phyloP scores from a whole-genome alignment of 2,888 invertebrate genomes.

The Oligia strigilis region DNA sequence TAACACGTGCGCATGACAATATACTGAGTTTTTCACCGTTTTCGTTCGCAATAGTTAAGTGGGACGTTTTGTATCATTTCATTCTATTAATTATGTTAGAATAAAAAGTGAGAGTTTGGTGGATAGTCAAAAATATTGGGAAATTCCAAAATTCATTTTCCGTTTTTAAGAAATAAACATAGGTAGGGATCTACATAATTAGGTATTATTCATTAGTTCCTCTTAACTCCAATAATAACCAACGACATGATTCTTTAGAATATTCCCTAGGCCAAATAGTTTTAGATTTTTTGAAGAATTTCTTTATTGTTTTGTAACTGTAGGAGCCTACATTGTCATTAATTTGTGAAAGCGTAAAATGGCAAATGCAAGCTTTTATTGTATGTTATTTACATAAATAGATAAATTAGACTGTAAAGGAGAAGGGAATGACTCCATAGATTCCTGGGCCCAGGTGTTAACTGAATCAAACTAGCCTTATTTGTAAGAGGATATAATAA shows the following conservation, averaged over 20 bases:
- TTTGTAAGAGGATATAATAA: no score
- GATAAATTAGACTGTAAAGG: not conserved
- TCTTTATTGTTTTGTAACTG: not conserved
- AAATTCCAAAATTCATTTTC: not conserved
- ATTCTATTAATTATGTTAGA: not conserved
- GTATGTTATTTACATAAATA: not conserved
- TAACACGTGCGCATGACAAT: slow-evolving; percentile 54
- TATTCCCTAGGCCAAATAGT: not conserved
- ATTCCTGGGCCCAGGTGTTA: no score
- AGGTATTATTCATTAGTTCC: not conserved
- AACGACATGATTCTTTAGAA: not conserved
- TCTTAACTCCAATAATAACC: not conserved
- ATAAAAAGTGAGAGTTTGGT: not conserved
- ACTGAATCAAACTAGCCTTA: no score
- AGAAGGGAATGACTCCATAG: no score
- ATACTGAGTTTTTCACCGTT: slow-evolving; percentile 29
- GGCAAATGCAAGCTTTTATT: not conserved
- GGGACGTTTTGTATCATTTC: slow-evolving; percentile 4
- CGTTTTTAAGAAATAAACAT: not conserved
- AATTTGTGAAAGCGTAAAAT: not conserved
- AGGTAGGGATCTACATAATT: no score
- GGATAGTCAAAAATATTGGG: no score
- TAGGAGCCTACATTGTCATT: not conserved
- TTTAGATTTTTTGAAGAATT: not conserved
- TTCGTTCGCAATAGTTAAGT: slow-evolving; percentile 33